Percentiles rank a stretch among this genome's conserved stretches.
Conservation (phyloP, 2,888 invertebrate species). For the Dione juno region DNA sequence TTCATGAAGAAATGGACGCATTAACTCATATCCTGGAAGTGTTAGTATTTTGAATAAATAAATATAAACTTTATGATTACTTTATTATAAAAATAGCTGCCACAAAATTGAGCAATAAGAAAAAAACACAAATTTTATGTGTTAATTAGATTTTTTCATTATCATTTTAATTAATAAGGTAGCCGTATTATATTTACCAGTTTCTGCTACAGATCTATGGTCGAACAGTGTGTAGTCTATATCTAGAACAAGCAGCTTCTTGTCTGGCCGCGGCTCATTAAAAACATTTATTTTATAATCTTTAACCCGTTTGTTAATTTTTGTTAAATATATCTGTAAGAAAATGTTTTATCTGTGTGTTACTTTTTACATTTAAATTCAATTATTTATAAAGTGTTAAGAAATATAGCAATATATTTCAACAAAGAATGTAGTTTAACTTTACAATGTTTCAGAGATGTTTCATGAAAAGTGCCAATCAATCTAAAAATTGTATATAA, state of each 20-base stretch:
- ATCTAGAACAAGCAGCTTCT: constrained; percentile 95
- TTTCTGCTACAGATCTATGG: constrained; percentile 96
- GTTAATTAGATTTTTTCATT: too few species aligned
- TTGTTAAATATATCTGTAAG: constrained; percentile 87
- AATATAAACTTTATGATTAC: too few species aligned
- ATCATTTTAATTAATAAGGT: neutral
- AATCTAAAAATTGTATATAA: too few species aligned
- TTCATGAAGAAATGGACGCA: constrained; percentile 97
- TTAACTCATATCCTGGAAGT: constrained; percentile 88
- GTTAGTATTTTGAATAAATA: neutral
- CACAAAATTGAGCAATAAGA: too few species aligned
- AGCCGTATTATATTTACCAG: constrained; percentile 67
- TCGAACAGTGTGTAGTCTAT: constrained; percentile 99
- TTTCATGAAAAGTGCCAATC: too few species aligned
- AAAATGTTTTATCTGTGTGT: neutral
- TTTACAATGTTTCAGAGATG: too few species aligned
- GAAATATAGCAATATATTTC: too few species aligned
- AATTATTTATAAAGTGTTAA: too few species aligned
- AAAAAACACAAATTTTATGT: too few species aligned
- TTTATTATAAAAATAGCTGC: too few species aligned
- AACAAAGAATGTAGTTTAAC: too few species aligned
- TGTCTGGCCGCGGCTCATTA: constrained; percentile 91
- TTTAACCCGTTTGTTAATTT: constrained; percentile 91
- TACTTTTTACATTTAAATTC: too few species aligned
- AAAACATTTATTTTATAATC: constrained; percentile 92